Evolutionary conservation across 23 tunicate genomes (phyloP).

Genomic region (Aplidium turbinatum): DNA sequence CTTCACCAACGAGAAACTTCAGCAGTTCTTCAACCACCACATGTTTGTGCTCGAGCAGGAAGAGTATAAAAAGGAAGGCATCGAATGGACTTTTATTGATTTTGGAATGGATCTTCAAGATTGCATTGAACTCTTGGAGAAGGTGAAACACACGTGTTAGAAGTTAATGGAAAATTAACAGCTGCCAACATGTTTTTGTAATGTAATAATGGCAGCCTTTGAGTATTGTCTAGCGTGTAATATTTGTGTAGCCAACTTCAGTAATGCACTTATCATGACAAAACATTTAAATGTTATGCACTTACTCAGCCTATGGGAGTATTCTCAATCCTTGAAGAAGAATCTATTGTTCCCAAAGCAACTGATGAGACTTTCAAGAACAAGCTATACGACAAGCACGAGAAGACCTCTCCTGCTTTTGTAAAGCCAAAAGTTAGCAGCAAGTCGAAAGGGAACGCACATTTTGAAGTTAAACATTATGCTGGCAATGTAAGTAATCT

Average conservation of each 20-base stretch:
- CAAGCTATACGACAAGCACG: conserved; percentile 83
- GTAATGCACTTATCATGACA: too few species aligned
- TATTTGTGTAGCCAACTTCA: too few species aligned
- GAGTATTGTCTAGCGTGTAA: too few species aligned
- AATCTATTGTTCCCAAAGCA: conserved; percentile 96
- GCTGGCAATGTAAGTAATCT: conserved; percentile 75
- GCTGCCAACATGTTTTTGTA: too few species aligned
- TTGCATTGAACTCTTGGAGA: conserved; percentile 93
- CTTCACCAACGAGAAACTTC: conserved; percentile 99
- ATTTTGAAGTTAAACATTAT: conserved; percentile 81
- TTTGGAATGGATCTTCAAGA: conserved; percentile 97
- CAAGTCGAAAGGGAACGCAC: conserved; percentile 64
- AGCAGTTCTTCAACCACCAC: conserved; percentile 99
- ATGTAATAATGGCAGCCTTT: too few species aligned
- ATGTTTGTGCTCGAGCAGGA: conserved; percentile 99
- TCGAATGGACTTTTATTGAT: conserved; percentile 95
- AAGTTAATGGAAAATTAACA: too few species aligned
- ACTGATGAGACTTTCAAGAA: conserved; percentile 90
- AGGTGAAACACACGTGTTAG: too few species aligned
- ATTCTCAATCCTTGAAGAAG: conserved; percentile 95
- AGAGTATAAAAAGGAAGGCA: conserved; percentile 98
- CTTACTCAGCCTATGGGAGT: conserved; percentile 89
- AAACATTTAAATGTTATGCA: too few species aligned
- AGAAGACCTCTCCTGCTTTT: conserved; percentile 81
- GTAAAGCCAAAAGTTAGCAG: conserved; percentile 69